Evolutionary conservation across 1,140 invertebrate species (phyloP).

Genomic region (Pseudomyrmex dendroicus): DNA sequence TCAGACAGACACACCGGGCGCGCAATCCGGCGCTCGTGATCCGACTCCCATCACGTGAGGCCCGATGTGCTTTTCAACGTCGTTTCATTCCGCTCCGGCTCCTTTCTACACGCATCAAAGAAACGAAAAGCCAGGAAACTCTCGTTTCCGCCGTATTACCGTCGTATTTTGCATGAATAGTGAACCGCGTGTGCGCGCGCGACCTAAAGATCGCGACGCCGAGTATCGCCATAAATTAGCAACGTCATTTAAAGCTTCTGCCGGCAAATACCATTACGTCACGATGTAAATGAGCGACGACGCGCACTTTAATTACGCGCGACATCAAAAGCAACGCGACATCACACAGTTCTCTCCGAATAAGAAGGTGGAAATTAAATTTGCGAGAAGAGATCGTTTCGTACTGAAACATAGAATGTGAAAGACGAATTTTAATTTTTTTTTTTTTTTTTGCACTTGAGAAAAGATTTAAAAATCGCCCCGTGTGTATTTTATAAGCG

Average conservation of each 20-base stretch:
- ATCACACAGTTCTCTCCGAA: background rate
- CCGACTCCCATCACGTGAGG: no score
- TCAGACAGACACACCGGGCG: no score
- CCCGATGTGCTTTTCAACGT: conserved; percentile 40
- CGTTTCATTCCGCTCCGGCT: conserved; percentile 15
- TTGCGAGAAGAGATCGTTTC: background rate
- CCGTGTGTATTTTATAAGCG: background rate
- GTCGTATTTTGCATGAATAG: conserved; percentile 35
- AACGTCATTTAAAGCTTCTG: conserved; percentile 23
- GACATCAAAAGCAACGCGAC: conserved; percentile 29
- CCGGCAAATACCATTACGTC: conserved; percentile 32
- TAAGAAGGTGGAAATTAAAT: background rate
- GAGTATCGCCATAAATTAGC: conserved; percentile 48
- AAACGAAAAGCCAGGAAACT: background rate
- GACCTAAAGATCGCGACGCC: conserved; percentile 17
- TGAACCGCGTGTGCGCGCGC: background rate
- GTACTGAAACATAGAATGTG: background rate
- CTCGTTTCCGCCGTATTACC: conserved; percentile 14
- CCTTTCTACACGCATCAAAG: conserved; percentile 34
- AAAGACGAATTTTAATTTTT: background rate
- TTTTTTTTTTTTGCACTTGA: no score
- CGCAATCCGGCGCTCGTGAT: no score
- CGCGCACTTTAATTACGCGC: conserved; percentile 15
- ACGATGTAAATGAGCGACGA: background rate
- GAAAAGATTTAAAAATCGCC: no score